Conservation (phyloP, 2,113 vertebrate species). For the Leuciscus idus region DNA sequence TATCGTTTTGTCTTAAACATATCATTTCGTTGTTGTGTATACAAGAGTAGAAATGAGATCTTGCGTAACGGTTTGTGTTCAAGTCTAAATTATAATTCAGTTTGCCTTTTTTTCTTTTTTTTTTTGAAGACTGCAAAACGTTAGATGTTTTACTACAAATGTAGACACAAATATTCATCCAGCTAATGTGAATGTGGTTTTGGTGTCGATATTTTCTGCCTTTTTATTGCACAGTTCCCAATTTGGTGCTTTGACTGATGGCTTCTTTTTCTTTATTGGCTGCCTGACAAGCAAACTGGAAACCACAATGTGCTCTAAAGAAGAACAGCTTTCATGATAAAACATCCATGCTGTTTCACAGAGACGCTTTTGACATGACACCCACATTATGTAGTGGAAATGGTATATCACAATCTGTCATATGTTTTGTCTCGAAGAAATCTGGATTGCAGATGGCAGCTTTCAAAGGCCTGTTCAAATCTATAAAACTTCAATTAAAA, state of each 20-base stretch:
- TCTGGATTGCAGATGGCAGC: slow-evolving; percentile 67
- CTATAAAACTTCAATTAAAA: neutral
- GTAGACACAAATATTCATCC: neutral
- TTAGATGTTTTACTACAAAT: neutral
- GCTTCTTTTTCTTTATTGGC: slow-evolving; percentile 47
- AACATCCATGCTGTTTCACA: slow-evolving; percentile 60
- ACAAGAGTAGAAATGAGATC: slow-evolving; percentile 19
- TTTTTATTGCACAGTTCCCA: slow-evolving; percentile 12
- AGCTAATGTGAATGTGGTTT: neutral
- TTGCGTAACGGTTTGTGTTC: neutral
- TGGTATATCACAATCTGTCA: slow-evolving; percentile 67
- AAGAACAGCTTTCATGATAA: slow-evolving; percentile 67
- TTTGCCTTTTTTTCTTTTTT: neutral
- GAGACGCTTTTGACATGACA: slow-evolving; percentile 67
- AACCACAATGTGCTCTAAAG: slow-evolving; percentile 62
- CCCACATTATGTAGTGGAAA: slow-evolving; percentile 61
- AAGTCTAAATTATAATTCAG: neutral
- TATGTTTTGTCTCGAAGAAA: slow-evolving; percentile 60
- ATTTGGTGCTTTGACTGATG: neutral
- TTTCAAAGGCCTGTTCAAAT: slow-evolving; percentile 20
- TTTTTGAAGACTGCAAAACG: neutral
- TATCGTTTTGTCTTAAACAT: slow-evolving; percentile 30
- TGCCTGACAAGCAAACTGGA: slow-evolving; percentile 57
- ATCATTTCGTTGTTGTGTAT: neutral
- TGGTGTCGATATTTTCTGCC: neutral